Evolutionary conservation across 2,113 vertebrate species (phyloP).

Genomic region (Solea solea): DNA sequence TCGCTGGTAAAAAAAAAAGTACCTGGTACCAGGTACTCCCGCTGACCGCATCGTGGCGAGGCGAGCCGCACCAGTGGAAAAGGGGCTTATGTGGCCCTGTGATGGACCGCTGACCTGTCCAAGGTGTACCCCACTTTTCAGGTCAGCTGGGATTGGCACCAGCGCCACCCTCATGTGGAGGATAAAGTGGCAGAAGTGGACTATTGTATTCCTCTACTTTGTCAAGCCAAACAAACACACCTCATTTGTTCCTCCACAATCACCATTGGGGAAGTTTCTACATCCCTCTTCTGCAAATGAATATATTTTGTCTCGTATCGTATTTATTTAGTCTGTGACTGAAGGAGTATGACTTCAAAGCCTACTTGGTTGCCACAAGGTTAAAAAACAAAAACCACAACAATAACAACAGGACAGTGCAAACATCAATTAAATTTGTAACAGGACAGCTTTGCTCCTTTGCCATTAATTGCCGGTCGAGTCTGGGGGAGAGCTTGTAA

Average conservation of each 20-base stretch:
- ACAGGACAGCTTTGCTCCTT: slow-evolving; percentile 43
- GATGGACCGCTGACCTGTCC: no score
- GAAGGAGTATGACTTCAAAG: not conserved
- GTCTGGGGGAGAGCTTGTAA: slow-evolving; percentile 64
- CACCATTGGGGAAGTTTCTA: not conserved
- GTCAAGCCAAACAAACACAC: not conserved
- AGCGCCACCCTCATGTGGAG: no score
- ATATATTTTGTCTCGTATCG: not conserved
- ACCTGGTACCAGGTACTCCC: no score
- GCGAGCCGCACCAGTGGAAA: no score
- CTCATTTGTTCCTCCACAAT: not conserved
- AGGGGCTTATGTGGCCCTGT: no score
- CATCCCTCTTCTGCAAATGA: no score
- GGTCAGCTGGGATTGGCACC: no score
- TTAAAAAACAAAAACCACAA: slow-evolving; percentile 8
- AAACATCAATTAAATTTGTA: slow-evolving; percentile 45
- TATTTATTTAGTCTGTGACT: not conserved
- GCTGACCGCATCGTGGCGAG: no score
- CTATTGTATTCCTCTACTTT: not conserved
- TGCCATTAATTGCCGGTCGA: slow-evolving; percentile 64
- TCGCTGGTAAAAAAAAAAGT: no score
- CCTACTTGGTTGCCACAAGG: slow-evolving; percentile 12
- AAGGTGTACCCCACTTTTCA: no score
- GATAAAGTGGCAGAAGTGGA: no score
- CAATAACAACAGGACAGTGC: slow-evolving; percentile 18